These are phyloP conservation scores for Bufo bufo DNA, from an alignment of 2,113 vertebrate species.

Conservation along the genomic window DNA sequence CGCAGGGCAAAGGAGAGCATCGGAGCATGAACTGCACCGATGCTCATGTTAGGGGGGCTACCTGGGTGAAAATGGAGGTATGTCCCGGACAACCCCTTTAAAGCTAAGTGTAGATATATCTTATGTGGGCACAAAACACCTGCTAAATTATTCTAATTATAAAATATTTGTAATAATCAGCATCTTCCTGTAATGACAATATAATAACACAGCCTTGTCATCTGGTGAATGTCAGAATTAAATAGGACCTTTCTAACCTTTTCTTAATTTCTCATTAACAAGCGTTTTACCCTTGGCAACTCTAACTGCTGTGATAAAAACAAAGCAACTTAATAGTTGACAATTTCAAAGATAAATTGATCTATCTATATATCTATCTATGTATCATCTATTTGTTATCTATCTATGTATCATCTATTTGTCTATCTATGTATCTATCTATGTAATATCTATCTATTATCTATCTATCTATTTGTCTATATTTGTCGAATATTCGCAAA, in stretches of 20 bases:
- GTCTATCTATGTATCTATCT: too few species aligned
- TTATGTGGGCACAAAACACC: background rate
- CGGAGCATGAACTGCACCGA: too few species aligned
- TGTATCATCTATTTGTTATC: too few species aligned
- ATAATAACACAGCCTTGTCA: conserved; percentile 44
- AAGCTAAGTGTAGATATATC: too few species aligned
- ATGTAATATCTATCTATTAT: background rate
- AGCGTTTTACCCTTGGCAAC: conserved; percentile 1
- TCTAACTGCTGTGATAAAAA: background rate
- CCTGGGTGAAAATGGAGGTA: too few species aligned
- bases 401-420: background rate
- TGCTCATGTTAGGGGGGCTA: too few species aligned
- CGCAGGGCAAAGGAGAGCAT: too few species aligned
- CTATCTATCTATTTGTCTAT: too few species aligned
- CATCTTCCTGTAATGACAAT: background rate
- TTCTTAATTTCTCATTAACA: conserved; percentile 20
- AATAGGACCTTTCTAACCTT: conserved; percentile 28
- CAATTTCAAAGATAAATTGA: background rate
- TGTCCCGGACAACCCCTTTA: too few species aligned
- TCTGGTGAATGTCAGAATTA: conserved; percentile 25
- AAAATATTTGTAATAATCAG: conserved; percentile 39
- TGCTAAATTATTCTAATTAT: conserved; percentile 26
- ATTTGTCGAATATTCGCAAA: too few species aligned
- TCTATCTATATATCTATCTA: background rate
- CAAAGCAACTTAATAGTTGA: background rate